Conservation (phyloP, 1,140 invertebrate species). For the Phymorhynchus buccinoides region DNA sequence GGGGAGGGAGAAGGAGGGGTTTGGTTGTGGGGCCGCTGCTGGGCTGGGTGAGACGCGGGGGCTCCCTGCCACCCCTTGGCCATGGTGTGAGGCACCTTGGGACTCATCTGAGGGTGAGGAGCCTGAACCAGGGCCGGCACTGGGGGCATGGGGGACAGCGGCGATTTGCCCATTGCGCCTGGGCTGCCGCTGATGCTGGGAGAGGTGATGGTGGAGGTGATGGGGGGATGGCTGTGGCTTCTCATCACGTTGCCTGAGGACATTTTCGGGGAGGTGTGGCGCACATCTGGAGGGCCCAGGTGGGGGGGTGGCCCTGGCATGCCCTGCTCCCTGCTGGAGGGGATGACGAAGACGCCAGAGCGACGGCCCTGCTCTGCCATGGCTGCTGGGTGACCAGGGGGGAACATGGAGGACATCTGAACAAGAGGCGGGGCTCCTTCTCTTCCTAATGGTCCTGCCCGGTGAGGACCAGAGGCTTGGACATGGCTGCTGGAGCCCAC, state of each 20-base stretch:
- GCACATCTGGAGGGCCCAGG: conserved; percentile 1
- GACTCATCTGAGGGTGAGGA: conserved; percentile 26
- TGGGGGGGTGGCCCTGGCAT: background rate
- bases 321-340: background rate
- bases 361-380: conserved; percentile 14
- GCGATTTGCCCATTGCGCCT: background rate
- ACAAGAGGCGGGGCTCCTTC: conserved; percentile 22
- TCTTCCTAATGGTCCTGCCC: background rate
- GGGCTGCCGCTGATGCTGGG: conserved; percentile 33
- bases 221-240: conserved; percentile 35
- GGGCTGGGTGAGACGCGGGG: conserved; percentile 1
- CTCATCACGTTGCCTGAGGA: conserved; percentile 33
- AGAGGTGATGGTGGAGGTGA: conserved; percentile 40
- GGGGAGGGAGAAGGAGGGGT: conserved; percentile 15
- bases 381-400: background rate
- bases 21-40: conserved; percentile 19
- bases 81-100: conserved; percentile 4
- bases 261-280: conserved; percentile 33
- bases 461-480: background rate
- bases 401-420: conserved; percentile 30
- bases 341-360: conserved; percentile 23
- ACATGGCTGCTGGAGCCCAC: background rate
- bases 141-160: conserved; percentile 26
- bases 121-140: conserved; percentile 30
- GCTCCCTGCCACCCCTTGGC: conserved; percentile 21